Evolutionary conservation across 2,113 vertebrate species (phyloP), one percentile per base, ranked within the genome.

Genomic region (Aythya baeri): DNA sequence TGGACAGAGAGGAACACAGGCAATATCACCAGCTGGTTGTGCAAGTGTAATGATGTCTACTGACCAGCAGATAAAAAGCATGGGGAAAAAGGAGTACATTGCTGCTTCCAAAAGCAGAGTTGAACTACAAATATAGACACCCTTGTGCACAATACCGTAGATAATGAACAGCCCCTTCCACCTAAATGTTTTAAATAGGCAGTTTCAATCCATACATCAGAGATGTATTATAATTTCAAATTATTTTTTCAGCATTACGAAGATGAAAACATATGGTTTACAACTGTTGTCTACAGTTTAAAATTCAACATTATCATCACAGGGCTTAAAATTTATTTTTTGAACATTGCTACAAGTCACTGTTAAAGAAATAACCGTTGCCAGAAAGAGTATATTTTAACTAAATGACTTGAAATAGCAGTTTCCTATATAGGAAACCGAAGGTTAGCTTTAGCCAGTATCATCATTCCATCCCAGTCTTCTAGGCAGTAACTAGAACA

Each of bases 341-440:
- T 83, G 2, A 83, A 58, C 11, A n/a, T 32, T 81, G 76, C 25
- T 81, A 58, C 43, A 74, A 65, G 78, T 94, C 59, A 41, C 41
- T 67, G 38, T 63, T 79, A 8, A 38, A 91, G 75, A 87, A 95
- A 85, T 70, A 83, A 77, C 10, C 63, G 68, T 78, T 74, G 55
- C 90, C 76, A 73, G 31, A 91, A 93, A 89, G 86, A 91, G 76
- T 63, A 62, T 91, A 38, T 94, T 96, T 91, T 95, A 86, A 65
- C 57, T 66, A 67, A 92, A 65, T 94, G 83, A 92, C 88, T 96
- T 89, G 89, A 86, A 94, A 94, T 72, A 82, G 65, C 2, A 0
- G 7, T 5, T 86, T 94, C 82, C 83, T 79, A 85, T 71, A 46
- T 57, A 67, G 20, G 43, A 96, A 90, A 79, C 21, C 7, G 58